Evolutionary conservation across 2,797 vertebrate species (phyloP), one percentile per base, ranked within the genome.

Genomic region (Sciurus carolinensis): DNA sequence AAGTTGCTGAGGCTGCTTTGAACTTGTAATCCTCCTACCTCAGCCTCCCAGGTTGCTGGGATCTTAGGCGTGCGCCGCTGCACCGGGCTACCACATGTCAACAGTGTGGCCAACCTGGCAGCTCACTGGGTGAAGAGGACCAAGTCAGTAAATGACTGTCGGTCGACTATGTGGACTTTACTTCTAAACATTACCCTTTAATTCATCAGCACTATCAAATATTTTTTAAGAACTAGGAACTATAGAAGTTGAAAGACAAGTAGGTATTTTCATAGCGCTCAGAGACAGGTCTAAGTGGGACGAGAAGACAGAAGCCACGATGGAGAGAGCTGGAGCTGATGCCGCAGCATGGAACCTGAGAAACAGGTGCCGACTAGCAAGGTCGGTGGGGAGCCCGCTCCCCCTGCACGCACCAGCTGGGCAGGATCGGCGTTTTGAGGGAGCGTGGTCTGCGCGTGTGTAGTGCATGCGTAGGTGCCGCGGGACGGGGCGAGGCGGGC

Each of bases 171-270:
- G 59, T 79, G n/a, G 54, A 71, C 62, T 5, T 91, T 57, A 66
- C 15, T 89, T 80, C 52, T 79, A 84, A 84, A 77, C 57, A 33
- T 4, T 47, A 95, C 20, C 20, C 20, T 93, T 91, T 91, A 62
- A 69, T 47, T 79, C 18, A 86, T 86, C 52, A 80, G 28, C 20
- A 71, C 75, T 59, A 94, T 6, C 28, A 72, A 89, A 50, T 62
- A n/a, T 67, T 30, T 67, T 57, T 90, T 47, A 66, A 73, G 92
- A 87, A 52, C 4, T 15, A 22, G 18, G 64, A 64, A 11, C 24
- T 64, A 36, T 72, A 52, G 54, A 80, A 85, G 33, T 39, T 76
- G 17, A 26, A 87, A 64, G 20, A 54, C 66, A 4, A 81, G 8
- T 17, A 59, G 33, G 52, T 57, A 33, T 44, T n/a, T 42, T 3